phyloP scores from a whole-genome alignment of 2,888 invertebrate species.

The Idaea biselata region DNA sequence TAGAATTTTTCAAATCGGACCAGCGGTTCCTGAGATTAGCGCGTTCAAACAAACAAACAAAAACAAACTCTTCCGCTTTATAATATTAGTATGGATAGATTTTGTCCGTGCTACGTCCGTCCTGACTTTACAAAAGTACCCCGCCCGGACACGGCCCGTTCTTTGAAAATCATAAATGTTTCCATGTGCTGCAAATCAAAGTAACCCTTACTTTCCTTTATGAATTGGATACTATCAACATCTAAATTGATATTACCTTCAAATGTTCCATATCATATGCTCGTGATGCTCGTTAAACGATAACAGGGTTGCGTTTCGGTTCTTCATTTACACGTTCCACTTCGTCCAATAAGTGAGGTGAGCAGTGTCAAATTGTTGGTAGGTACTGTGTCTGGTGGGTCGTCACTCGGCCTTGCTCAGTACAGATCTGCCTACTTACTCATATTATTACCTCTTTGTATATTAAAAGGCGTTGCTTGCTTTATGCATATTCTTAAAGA shows the following conservation, averaged over 20 bases:
- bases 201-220: constrained; percentile 9
- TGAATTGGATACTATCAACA: constrained; percentile 23
- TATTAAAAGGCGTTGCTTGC: constrained; percentile 19
- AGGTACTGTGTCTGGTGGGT: constrained; percentile 49
- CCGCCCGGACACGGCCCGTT: too few relatives aligned
- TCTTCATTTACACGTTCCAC: constrained; percentile 76
- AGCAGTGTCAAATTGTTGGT: constrained; percentile 68
- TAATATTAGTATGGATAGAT: too few relatives aligned
- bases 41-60: too few relatives aligned
- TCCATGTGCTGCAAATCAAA: neutral
- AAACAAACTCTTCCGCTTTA: too few relatives aligned
- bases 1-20: too few relatives aligned
- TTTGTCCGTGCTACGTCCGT: too few relatives aligned
- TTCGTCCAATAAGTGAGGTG: constrained; percentile 73
- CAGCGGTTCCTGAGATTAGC: too few relatives aligned
- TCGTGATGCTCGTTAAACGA: constrained; percentile 59
- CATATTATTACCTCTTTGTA: constrained; percentile 18
- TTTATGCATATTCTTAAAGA: neutral
- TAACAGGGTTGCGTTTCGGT: constrained; percentile 64
- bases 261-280: constrained; percentile 58
- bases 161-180: neutral
- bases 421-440: constrained; percentile 31
- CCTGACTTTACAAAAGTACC: too few relatives aligned
- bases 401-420: constrained; percentile 52
- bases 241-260: constrained; percentile 67